Base-by-base conservation (phyloP, 2,797 vertebrate genomes). In the Phylloscopus collybita region DNA sequence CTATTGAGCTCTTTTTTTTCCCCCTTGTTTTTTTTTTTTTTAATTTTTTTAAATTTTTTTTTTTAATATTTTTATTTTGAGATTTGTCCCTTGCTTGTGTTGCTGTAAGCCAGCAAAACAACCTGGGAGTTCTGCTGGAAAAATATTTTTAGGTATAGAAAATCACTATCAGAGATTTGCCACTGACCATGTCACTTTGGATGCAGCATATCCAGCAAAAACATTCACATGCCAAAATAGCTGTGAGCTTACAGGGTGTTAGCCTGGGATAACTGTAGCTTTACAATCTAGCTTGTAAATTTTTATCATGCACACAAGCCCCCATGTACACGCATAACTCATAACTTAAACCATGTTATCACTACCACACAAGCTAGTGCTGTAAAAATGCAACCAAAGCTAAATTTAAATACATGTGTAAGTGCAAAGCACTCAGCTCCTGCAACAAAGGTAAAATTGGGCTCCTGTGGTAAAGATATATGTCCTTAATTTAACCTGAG, bases 311-410 rank as follows among this genome's bases (percentile, higher is more conserved):
- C 60, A 10, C 65, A 66, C 50, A 56, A 79, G 38, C 72, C 59
- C 59, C 64, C 30, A 30, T 86, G 84, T 44, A 50, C 45, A 22
- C 64, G 49, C 38, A 82, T 57, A 92, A 78, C 67, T 51, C 67
- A 72, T 53, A 78, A 75, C 85, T 70, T 92, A 86, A 90, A 76
- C 59, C 60, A 16, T 49, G 74, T 73, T 94, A 80, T 81, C 70
- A 30, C 76, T 86, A 17, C 86, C 40, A 72, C 42, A 76, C 56
- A 73, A 95, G 67, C 66, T 49, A 45, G 71, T 38, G 59, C 91
- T 86, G 44, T 86, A 66, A 93, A 96, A 96, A 80, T 86, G 94
- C 94, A 96, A 73, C 82, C 25, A 2, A 97, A 96, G 91, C 94
- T 91, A 93, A 94, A 96, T 82, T 92, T 92, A 80, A 96, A 86